These are phyloP conservation scores for Nyctibius grandis DNA, from an alignment of 2,797 vertebrate species.

Conservation along the genomic window DNA sequence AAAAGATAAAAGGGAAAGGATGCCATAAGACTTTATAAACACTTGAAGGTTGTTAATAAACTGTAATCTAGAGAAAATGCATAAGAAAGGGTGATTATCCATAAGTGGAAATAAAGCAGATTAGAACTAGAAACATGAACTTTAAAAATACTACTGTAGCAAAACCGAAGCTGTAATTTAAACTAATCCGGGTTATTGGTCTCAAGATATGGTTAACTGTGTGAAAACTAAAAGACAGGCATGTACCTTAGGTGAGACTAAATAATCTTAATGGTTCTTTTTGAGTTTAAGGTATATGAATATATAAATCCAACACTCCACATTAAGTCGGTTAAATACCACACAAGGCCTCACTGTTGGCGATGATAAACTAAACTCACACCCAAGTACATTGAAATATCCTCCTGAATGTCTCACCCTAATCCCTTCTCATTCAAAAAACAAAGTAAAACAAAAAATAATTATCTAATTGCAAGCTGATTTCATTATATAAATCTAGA, in stretches of 20 bases:
- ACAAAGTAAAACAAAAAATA: not conserved
- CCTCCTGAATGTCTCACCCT: not conserved
- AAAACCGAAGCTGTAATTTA: not conserved
- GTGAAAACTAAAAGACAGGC: not conserved
- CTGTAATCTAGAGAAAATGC: not conserved
- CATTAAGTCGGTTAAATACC: not conserved
- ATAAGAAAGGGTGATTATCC: not conserved
- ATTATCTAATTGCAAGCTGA: not conserved
- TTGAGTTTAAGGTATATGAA: not conserved
- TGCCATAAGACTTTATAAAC: not conserved
- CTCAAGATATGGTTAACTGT: not conserved
- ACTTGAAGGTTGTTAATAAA: not conserved
- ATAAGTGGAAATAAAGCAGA: not conserved
- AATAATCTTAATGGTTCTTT: not conserved
- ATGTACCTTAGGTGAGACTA: not conserved
- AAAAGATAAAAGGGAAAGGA: not conserved
- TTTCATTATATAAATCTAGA: not conserved
- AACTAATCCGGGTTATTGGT: not conserved
- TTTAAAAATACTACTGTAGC: not conserved
- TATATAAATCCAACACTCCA: not conserved
- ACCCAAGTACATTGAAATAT: not conserved
- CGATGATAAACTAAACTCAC: not conserved
- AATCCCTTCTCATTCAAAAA: not conserved
- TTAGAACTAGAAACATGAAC: not conserved
- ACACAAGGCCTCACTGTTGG: not conserved